Evolutionary conservation across 1,140 invertebrate species (phyloP).

Genomic region (Drosophila setifemur): DNA sequence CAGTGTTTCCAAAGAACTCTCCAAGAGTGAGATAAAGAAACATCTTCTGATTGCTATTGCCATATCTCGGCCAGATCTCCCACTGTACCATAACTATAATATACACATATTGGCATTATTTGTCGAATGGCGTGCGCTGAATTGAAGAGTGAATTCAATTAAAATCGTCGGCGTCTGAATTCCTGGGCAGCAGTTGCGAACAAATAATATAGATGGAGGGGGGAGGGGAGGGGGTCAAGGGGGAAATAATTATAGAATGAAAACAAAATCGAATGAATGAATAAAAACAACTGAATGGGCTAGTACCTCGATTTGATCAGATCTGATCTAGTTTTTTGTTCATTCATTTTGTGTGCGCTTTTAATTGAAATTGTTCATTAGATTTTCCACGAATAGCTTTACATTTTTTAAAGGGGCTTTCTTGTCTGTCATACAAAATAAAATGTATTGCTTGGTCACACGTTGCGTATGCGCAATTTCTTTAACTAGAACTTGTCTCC

Average conservation of each 20-base stretch:
- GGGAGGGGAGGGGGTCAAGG: neutral
- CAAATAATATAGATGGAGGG: neutral
- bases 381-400: neutral
- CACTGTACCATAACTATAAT: neutral
- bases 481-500: no score
- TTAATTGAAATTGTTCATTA: neutral
- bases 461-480: slow-evolving; percentile 45
- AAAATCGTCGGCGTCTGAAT: slow-evolving; percentile 22
- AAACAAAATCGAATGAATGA: slow-evolving; percentile 32
- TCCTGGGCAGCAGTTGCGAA: neutral
- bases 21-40: neutral
- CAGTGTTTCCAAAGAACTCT: neutral
- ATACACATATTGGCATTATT: neutral
- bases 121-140: slow-evolving; percentile 39
- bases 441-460: neutral
- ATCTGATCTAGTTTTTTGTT: slow-evolving; percentile 18
- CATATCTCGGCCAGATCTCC: neutral
- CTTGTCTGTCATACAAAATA: neutral
- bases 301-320: slow-evolving; percentile 2
- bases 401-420: neutral
- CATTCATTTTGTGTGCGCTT: neutral
- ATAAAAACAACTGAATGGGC: slow-evolving; percentile 15
- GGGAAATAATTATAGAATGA: slow-evolving; percentile 11
- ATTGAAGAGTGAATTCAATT: slow-evolving; percentile 72
- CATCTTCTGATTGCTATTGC: no score